Conservation (phyloP, 2,113 vertebrate genomes). For the Piprites chloris region DNA sequence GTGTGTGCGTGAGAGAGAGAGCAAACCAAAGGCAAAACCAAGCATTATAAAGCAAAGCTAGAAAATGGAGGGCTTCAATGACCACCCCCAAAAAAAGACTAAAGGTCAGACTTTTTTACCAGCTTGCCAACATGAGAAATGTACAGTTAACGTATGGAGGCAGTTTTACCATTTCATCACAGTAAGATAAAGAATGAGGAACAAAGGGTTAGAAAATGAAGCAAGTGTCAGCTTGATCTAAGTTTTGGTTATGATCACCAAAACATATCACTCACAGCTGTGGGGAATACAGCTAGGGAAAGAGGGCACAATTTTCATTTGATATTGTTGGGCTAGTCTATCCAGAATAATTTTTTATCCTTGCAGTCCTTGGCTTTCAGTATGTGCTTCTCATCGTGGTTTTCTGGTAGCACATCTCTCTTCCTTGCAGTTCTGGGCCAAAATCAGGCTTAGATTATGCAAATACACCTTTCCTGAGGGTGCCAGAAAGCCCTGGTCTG, state of each 20-base stretch:
- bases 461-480: neutral
- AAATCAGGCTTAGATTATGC: neutral
- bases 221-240: neutral
- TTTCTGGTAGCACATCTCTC: neutral
- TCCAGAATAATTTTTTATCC: neutral
- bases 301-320: neutral
- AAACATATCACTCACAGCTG: neutral
- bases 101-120: neutral
- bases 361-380: neutral
- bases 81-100: neutral
- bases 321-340: neutral
- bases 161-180: neutral
- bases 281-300: neutral
- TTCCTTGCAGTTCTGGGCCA: neutral
- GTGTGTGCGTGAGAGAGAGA: neutral
- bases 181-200: neutral
- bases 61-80: neutral
- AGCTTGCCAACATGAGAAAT: neutral
- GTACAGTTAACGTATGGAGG: neutral
- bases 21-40: neutral
- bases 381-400: neutral
- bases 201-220: neutral
- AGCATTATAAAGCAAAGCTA: neutral
- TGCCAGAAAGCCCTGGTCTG: neutral
- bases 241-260: neutral